Evolutionary conservation across 1,140 invertebrate species (phyloP).

Genomic region (Pseudomyrmex dendroicus): DNA sequence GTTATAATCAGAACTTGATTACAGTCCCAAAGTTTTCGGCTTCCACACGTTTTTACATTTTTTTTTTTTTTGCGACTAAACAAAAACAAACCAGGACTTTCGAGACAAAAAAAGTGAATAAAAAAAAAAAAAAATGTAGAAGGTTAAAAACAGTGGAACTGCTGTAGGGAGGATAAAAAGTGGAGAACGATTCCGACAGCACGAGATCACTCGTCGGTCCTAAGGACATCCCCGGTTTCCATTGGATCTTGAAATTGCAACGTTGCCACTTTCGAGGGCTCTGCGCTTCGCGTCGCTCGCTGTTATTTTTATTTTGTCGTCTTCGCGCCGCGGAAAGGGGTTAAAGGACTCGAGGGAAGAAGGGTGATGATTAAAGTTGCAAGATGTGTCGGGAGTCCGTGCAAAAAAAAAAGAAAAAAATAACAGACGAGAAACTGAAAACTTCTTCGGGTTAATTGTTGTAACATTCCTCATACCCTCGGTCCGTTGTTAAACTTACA

Average conservation of each 20-base stretch:
- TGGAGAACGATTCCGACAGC: slow-evolving; percentile 26
- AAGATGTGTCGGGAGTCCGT: neutral
- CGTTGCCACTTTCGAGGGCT: slow-evolving; percentile 31
- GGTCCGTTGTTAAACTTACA: slow-evolving; percentile 32
- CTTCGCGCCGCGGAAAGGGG: slow-evolving; percentile 4
- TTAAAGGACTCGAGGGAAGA: slow-evolving; percentile 13
- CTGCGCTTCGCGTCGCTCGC: slow-evolving; percentile 15
- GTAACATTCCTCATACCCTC: neutral
- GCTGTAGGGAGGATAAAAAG: slow-evolving; percentile 23
- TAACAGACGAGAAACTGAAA: neutral
- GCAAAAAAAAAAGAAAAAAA: neutral
- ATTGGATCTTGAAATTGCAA: slow-evolving; percentile 53
- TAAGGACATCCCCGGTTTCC: slow-evolving; percentile 17
- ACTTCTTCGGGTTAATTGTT: slow-evolving; percentile 49
- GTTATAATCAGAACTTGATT: neutral
- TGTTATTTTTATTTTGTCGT: slow-evolving; percentile 44
- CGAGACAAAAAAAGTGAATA: slow-evolving; percentile 62
- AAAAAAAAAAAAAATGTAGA: slow-evolving; percentile 18
- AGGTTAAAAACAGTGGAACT: neutral
- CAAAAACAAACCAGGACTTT: slow-evolving; percentile 14
- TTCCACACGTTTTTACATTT: neutral
- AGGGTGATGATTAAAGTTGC: slow-evolving; percentile 33
- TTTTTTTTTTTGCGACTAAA: slow-evolving; percentile 22
- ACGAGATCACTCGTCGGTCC: slow-evolving; percentile 40
- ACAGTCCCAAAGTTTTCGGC: neutral